phyloP scores from a whole-genome alignment of 2,797 vertebrate species.

The Scomberomorus guttatus region DNA sequence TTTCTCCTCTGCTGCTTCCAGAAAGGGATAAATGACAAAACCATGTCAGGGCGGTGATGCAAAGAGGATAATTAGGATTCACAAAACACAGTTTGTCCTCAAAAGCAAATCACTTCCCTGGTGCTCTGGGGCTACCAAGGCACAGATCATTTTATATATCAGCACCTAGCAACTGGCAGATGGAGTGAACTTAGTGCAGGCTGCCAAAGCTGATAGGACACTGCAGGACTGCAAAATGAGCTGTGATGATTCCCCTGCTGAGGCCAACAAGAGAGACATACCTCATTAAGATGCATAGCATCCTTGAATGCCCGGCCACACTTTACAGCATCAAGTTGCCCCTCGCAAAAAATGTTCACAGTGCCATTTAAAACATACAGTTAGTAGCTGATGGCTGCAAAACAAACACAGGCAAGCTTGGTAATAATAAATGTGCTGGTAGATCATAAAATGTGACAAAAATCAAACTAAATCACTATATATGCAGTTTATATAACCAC shows the following conservation, averaged over 20 bases:
- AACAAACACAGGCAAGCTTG: constrained; percentile 36
- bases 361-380: constrained; percentile 46
- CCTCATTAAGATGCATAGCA: constrained; percentile 83
- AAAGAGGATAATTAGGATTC: constrained; percentile 88
- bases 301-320: constrained; percentile 70
- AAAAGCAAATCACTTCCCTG: constrained; percentile 86
- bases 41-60: constrained; percentile 74
- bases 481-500: background rate
- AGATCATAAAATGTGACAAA: constrained; percentile 9
- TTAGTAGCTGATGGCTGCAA: constrained; percentile 27
- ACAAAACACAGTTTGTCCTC: constrained; percentile 86
- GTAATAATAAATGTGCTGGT: constrained; percentile 21
- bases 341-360: constrained; percentile 57
- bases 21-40: constrained; percentile 78
- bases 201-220: constrained; percentile 84
- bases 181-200: constrained; percentile 83
- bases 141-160: constrained; percentile 88
- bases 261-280: constrained; percentile 80
- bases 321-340: constrained; percentile 69
- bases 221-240: constrained; percentile 84
- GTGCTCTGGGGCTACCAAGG: constrained; percentile 83
- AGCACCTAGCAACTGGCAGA: constrained; percentile 88
- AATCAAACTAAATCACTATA: background rate
- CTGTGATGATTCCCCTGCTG: constrained; percentile 83
- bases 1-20: constrained; percentile 46